Evolutionary conservation across 1,140 invertebrate genomes (phyloP).

Genomic region (Drosophila setifemur): DNA sequence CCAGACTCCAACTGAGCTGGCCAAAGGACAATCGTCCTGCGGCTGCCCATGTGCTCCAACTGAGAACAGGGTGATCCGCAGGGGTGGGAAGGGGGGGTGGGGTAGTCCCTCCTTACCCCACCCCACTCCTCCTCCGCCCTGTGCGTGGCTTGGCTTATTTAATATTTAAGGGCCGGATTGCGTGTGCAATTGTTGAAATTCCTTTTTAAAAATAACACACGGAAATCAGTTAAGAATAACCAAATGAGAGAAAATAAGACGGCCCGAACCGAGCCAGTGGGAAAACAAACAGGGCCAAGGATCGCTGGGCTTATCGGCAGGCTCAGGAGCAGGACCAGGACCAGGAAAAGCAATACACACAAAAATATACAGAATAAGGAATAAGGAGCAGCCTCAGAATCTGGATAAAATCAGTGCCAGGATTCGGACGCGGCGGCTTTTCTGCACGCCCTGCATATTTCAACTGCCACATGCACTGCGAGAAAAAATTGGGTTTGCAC

Average conservation of each 20-base stretch:
- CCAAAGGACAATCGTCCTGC: constrained; percentile 45
- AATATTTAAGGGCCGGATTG: constrained; percentile 57
- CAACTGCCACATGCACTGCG: too few relatives aligned
- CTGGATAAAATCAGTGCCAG: not conserved
- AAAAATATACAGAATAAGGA: too few relatives aligned
- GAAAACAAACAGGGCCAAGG: constrained; percentile 24
- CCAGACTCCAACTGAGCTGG: constrained; percentile 56
- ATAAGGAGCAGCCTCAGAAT: not conserved
- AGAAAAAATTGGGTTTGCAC: too few relatives aligned
- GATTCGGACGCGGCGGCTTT: too few relatives aligned
- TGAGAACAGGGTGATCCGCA: not conserved
- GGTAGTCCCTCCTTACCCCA: not conserved
- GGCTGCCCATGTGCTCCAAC: not conserved
- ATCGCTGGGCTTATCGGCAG: constrained; percentile 14
- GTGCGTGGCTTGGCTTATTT: constrained; percentile 61
- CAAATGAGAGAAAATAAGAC: constrained; percentile 7
- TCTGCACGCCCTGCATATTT: too few relatives aligned
- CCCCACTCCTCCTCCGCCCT: not conserved
- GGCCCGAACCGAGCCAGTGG: not conserved
- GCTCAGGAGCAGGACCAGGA: not conserved
- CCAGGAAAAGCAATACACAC: too few relatives aligned
- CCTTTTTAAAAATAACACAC: constrained; percentile 40
- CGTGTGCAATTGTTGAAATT: constrained; percentile 57
- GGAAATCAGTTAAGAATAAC: constrained; percentile 56
- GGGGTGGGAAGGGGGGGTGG: too few relatives aligned